phyloP scores from a whole-genome alignment of 2,113 vertebrate genomes.

The Sterna hirundo region DNA sequence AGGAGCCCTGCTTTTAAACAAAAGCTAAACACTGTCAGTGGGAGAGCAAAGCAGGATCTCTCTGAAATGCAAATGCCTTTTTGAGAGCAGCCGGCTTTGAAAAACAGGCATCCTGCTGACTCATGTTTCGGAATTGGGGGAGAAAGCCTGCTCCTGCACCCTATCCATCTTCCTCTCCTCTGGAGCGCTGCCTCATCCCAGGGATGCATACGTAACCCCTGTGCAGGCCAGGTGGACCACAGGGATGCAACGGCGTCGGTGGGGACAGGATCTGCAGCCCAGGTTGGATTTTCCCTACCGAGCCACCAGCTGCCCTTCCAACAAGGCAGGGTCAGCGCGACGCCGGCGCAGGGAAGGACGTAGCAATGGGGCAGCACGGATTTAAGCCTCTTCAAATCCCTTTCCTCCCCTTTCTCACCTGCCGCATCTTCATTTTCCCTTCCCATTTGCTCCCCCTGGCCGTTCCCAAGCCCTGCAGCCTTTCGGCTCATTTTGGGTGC shows the following conservation, averaged over 20 bases:
- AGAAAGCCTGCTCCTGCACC: neutral
- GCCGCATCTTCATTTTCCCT: neutral
- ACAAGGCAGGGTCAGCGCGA: fast-evolving
- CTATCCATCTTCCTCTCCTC: neutral
- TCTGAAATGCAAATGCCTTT: constrained; percentile 58
- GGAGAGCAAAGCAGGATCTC: constrained; percentile 1
- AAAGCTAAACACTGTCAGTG: constrained; percentile 28
- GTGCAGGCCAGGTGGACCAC: fast-evolving
- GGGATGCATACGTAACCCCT: fast-evolving
- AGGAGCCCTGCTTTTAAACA: constrained; percentile 17
- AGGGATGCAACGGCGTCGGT: fast-evolving
- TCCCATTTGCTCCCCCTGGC: neutral
- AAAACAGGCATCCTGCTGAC: constrained; percentile 21
- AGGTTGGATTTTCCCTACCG: neutral
- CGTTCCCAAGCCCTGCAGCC: neutral
- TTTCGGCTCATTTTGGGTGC: neutral
- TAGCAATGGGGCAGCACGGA: neutral
- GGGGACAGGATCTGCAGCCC: neutral
- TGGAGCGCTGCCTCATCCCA: neutral
- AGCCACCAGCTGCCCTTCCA: neutral
- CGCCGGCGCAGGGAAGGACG: fast-evolving
- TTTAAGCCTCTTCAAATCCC: neutral
- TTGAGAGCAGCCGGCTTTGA: constrained; percentile 4
- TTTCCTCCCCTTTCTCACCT: neutral
- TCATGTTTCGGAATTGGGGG: neutral